These are phyloP conservation scores for Eulemur coronatus DNA, from an alignment of 2,797 vertebrate genomes.

Conservation along the genomic window DNA sequence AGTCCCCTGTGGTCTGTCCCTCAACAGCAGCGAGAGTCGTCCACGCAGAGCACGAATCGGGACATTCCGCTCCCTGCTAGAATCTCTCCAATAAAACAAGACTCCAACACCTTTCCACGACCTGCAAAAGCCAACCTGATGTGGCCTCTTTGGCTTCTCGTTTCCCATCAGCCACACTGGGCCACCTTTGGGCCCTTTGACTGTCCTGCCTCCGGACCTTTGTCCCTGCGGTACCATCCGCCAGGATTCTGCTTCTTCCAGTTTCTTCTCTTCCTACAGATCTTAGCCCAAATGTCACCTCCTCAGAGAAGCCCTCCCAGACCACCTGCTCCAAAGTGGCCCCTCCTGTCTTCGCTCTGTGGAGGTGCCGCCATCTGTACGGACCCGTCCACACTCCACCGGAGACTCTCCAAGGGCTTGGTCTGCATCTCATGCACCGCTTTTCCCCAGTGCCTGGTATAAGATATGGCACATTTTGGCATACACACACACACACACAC, in stretches of 20 bases:
- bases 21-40: background rate
- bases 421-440: background rate
- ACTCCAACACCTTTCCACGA: background rate
- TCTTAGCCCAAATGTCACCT: background rate
- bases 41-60: background rate
- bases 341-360: background rate
- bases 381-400: rapidly evolving
- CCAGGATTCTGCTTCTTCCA: background rate
- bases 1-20: rapidly evolving
- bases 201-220: background rate
- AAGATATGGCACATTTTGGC: rapidly evolving
- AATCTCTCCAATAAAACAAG: background rate
- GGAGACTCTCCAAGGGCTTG: rapidly evolving
- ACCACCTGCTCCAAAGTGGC: background rate
- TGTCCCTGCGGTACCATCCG: rapidly evolving
- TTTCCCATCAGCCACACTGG: background rate
- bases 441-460: background rate
- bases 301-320: background rate
- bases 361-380: rapidly evolving
- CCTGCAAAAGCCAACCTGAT: rapidly evolving
- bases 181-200: rapidly evolving
- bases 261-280: background rate
- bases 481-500: too few species aligned
- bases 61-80: background rate
- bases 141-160: background rate